These are phyloP conservation scores for Tragelaphus oryx DNA, from an alignment of 2,797 vertebrate genomes.

Conservation along the genomic window DNA sequence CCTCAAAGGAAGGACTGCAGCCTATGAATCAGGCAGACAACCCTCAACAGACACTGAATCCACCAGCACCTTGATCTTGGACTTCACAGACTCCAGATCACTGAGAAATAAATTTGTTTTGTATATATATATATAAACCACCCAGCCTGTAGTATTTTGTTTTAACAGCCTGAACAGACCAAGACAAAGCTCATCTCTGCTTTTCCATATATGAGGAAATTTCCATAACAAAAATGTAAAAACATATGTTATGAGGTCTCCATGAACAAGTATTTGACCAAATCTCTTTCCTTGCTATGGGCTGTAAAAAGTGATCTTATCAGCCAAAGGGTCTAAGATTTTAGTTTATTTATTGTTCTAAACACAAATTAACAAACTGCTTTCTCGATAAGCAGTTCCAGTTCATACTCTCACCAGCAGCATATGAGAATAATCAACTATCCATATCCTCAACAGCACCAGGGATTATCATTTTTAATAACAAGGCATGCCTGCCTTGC, in stretches of 20 bases:
- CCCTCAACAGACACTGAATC: not conserved
- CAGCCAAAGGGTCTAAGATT: not conserved
- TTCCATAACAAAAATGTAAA: not conserved
- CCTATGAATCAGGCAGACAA: not conserved
- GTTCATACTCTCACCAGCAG: not conserved
- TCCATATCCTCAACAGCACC: not conserved
- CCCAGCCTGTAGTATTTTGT: not conserved
- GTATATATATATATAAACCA: not conserved
- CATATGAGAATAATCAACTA: not conserved
- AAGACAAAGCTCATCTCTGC: not conserved
- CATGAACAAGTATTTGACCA: not conserved
- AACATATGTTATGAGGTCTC: not conserved
- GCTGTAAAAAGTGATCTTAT: not conserved
- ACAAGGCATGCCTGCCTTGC: not conserved
- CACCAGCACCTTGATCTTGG: not conserved
- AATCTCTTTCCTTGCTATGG: not conserved
- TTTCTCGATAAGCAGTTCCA: not conserved
- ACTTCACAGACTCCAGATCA: not conserved
- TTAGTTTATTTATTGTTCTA: not conserved
- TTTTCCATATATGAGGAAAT: not conserved
- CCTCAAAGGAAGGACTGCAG: not conserved
- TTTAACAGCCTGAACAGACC: not conserved
- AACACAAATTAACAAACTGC: not conserved
- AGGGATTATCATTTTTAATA: constrained; percentile 40
- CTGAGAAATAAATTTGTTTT: not conserved